Base-by-base conservation (phyloP, 2,888 invertebrate species). In the Orchesella flavescens region DNA sequence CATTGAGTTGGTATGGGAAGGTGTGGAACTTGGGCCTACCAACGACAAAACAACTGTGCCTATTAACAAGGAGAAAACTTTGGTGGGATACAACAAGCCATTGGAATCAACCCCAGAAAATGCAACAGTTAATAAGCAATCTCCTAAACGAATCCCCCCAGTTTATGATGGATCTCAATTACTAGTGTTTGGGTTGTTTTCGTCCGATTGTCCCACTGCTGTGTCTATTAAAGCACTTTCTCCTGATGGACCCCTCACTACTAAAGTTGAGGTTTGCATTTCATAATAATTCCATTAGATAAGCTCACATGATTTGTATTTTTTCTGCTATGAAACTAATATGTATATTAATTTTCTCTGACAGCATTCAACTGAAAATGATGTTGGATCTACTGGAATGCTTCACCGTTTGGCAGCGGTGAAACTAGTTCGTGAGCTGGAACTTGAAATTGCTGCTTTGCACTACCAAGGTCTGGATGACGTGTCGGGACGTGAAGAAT, bases 141-240 rank as follows among this genome's bases (percentile, higher is more conserved):
- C 84, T 23, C 87, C 87, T 4, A 74, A 75, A 13, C 71, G 86
- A 43, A 83, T 88, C 17, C 86, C 87, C 10, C 87, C 87, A 59
- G 75, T 89, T 55, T 87, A 87, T 81, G 87, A 88, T 68, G 89
- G 88, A 13, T 85, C 84, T 21, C 87, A 88, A 23, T 49, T 87
- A 23, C 55, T 88, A 0, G 81, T 87, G 1, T 85, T 87, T 81
- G 87, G 86, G 23, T 34, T 87, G 10, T 87, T 87, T 65, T 7
- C 49, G 15, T 15, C 24, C 13, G 66, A 73, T 12, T 68, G 59
- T n/a, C 87, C 86, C 1, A 75, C 76, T 24, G 82, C 83, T 12
- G 84, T 80, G 4, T 65, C 46, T 0, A 84, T 88, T 43, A 79
- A 78, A 17, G 88, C 85, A 4, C 83, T 84, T 0, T 85, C 87